phyloP scores from a whole-genome alignment of 2,113 vertebrate species.

The Acanthisitta chloris region DNA sequence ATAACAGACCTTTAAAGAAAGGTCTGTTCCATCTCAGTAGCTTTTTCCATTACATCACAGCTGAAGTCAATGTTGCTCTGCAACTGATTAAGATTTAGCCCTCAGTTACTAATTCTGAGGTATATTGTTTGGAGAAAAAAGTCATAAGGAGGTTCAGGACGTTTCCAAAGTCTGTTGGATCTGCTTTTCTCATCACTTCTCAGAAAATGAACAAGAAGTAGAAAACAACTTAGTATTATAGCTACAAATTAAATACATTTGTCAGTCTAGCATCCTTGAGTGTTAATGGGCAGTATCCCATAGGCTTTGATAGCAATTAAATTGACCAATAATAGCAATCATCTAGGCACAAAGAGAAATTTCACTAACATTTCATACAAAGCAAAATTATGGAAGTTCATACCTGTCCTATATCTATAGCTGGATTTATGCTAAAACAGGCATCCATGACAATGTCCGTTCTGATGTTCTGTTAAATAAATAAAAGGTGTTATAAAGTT shows the following conservation, averaged over 20 bases:
- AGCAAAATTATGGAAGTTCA: neutral
- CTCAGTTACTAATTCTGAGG: neutral
- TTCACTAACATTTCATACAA: neutral
- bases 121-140: neutral
- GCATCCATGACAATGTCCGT: constrained; percentile 84
- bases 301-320: neutral
- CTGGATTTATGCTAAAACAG: constrained; percentile 84
- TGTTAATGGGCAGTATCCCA: neutral
- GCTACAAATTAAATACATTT: neutral
- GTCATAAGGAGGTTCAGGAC: neutral
- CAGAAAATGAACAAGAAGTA: neutral
- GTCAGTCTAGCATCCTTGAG: neutral
- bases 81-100: neutral
- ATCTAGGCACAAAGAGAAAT: neutral
- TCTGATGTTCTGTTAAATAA: constrained; percentile 77
- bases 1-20: neutral
- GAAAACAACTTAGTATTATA: neutral
- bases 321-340: neutral
- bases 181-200: neutral
- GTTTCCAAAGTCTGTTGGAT: neutral
- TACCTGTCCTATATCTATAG: constrained; percentile 90
- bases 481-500: neutral
- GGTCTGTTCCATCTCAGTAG: neutral
- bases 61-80: neutral
- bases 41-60: neutral